These are phyloP conservation scores for Timema podura DNA, from an alignment of 2,888 invertebrate genomes.

Conservation along the genomic window DNA sequence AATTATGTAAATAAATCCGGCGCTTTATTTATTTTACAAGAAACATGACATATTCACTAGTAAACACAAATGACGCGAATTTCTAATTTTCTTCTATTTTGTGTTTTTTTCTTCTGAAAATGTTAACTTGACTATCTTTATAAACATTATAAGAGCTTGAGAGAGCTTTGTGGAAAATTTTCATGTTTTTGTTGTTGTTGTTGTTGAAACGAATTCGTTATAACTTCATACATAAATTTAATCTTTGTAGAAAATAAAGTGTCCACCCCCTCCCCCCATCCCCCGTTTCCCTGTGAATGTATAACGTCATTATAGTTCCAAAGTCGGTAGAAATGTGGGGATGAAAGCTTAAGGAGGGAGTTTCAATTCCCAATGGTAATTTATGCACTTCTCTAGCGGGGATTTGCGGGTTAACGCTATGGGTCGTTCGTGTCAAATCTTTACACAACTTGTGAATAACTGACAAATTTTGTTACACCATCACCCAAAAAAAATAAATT, in stretches of 20 bases:
- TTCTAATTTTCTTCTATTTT: constrained; percentile 7
- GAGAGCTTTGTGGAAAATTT: no score
- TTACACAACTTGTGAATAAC: constrained; percentile 14
- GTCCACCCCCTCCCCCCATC: no score
- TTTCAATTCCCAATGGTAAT: constrained; percentile 16
- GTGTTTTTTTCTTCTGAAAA: not conserved
- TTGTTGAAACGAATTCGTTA: constrained; percentile 8
- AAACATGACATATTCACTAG: no score
- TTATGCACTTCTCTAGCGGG: constrained; percentile 4
- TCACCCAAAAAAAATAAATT: no score
- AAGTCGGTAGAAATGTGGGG: no score
- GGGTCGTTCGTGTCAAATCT: not conserved
- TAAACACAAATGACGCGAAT: not conserved
- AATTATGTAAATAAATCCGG: no score
- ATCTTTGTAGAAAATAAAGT: not conserved
- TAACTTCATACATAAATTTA: constrained; percentile 15
- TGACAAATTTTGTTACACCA: not conserved
- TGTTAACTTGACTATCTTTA: not conserved
- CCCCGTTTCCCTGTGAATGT: no score
- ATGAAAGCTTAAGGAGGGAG: constrained; percentile 5
- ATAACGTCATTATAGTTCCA: no score
- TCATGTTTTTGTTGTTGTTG: no score
- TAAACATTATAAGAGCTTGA: no score
- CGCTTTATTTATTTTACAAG: no score
- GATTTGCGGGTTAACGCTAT: not conserved